Evolutionary conservation across 2,797 vertebrate genomes (phyloP).

Genomic region (Mus minutoides): DNA sequence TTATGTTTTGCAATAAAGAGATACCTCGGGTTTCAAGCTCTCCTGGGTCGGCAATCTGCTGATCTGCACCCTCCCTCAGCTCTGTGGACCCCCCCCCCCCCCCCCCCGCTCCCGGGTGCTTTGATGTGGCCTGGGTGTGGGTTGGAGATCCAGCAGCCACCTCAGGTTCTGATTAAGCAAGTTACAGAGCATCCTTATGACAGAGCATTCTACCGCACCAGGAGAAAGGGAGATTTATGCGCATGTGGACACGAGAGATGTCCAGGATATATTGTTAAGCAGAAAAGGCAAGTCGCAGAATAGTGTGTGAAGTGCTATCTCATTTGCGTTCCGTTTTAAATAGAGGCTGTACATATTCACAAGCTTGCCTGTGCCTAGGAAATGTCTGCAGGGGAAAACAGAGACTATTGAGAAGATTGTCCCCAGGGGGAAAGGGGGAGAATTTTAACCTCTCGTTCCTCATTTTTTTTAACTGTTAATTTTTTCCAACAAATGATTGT

Average conservation of each 20-base stretch:
- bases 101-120: neutral
- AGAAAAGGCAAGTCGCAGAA: slow-evolving; percentile 68
- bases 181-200: neutral
- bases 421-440: slow-evolving; percentile 7
- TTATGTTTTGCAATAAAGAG: neutral
- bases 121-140: neutral
- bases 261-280: slow-evolving; percentile 57
- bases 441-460: slow-evolving; percentile 49
- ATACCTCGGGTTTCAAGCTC: neutral
- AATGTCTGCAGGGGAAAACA: slow-evolving; percentile 63
- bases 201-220: neutral
- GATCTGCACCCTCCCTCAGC: no score
- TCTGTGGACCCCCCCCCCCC: neutral
- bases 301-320: slow-evolving; percentile 49
- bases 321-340: slow-evolving; percentile 76
- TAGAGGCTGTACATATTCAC: slow-evolving; percentile 72
- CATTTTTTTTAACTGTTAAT: slow-evolving; percentile 48
- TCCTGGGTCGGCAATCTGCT: neutral
- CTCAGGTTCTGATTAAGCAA: neutral
- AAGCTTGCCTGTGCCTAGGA: slow-evolving; percentile 64
- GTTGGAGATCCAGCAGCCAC: neutral
- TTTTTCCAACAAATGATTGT: slow-evolving; percentile 54
- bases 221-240: neutral
- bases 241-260: neutral
- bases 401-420: slow-evolving; percentile 41